Evolutionary conservation across 2,797 vertebrate species (phyloP).

Genomic region (Gymnocypris eckloni): DNA sequence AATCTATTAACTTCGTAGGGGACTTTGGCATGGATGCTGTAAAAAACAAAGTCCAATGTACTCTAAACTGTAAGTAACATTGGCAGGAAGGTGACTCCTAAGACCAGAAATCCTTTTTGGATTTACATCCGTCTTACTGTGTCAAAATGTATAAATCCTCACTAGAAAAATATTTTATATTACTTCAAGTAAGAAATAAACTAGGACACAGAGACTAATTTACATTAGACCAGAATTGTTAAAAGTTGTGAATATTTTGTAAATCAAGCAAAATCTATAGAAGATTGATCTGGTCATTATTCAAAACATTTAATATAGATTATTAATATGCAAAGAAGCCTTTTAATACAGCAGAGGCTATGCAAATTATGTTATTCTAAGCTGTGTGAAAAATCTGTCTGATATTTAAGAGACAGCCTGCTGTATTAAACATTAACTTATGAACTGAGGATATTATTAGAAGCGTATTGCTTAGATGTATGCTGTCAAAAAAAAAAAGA

Average conservation of each 20-base stretch:
- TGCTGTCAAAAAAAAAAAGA: neutral
- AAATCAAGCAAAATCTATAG: neutral
- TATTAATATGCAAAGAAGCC: neutral
- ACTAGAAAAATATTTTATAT: neutral
- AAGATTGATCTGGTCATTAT: neutral
- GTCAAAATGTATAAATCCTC: neutral
- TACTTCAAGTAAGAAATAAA: neutral
- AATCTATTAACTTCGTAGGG: neutral
- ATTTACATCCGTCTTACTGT: neutral
- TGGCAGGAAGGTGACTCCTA: neutral
- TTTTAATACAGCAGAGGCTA: neutral
- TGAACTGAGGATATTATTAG: conserved; percentile 26
- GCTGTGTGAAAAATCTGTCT: neutral
- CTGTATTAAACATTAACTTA: neutral
- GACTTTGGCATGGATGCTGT: neutral
- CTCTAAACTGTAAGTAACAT: neutral
- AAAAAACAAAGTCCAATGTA: neutral
- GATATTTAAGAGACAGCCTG: neutral
- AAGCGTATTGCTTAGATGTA: neutral
- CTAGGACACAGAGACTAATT: no score
- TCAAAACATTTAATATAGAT: neutral
- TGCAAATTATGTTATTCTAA: neutral
- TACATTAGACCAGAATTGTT: neutral
- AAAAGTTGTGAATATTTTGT: neutral
- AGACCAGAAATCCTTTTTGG: neutral